Percentiles rank a stretch among this genome's conserved stretches.
phyloP scores from a whole-genome alignment of 2,888 invertebrate species.

The Ethmia dodecea region DNA sequence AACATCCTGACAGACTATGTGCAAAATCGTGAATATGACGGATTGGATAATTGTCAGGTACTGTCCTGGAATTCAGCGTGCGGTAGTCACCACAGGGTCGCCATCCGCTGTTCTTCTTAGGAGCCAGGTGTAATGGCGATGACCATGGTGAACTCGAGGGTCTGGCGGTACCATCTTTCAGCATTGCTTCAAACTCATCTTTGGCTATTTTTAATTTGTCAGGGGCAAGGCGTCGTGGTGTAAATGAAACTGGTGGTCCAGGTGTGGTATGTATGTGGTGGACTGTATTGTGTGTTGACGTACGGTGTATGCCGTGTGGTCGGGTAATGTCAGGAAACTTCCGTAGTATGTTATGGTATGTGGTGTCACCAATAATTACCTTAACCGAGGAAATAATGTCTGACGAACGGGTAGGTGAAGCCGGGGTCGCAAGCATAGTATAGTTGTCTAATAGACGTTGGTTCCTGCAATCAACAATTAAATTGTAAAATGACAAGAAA shows the following conservation, averaged over 20 bases:
- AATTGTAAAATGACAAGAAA: too few relatives aligned
- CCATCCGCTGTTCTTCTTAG: constrained; percentile 25
- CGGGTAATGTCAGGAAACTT: too few relatives aligned
- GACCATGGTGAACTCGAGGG: constrained; percentile 19
- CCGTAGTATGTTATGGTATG: too few relatives aligned
- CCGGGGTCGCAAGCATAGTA: too few relatives aligned
- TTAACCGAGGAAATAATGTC: too few relatives aligned
- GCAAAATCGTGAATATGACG: constrained; percentile 12
- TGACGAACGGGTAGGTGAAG: too few relatives aligned
- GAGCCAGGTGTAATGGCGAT: constrained; percentile 28
- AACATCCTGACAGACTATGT: constrained; percentile 8
- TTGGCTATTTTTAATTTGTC: too few relatives aligned
- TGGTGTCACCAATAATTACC: too few relatives aligned
- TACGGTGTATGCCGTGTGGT: too few relatives aligned
- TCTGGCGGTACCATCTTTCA: constrained; percentile 18
- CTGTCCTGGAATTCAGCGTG: constrained; percentile 6
- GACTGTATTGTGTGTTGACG: constrained; percentile 17
- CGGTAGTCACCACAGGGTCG: constrained; percentile 33
- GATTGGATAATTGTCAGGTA: too few relatives aligned
- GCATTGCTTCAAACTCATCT: constrained; percentile 25
- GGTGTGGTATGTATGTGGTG: constrained; percentile 21
- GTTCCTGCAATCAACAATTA: too few relatives aligned
- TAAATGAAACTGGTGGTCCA: constrained; percentile 11
- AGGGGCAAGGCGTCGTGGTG: constrained; percentile 21
- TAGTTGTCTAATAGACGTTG: too few relatives aligned